These are phyloP conservation scores for Rhinatrema bivittatum DNA, from an alignment of 2,797 vertebrate species.

Conservation along the genomic window DNA sequence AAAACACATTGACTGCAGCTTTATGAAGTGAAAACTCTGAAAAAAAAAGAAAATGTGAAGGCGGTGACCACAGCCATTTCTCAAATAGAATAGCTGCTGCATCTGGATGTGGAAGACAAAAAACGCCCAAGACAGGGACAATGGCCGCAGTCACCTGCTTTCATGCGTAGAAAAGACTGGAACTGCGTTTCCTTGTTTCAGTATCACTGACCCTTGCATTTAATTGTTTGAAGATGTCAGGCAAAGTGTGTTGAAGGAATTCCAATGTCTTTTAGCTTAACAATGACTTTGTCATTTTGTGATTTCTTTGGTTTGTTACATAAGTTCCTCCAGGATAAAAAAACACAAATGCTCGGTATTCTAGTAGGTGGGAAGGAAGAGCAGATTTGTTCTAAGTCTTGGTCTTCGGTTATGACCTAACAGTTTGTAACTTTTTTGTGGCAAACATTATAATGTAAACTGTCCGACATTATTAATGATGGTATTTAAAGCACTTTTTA, in stretches of 20 bases:
- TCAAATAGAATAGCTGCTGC: conserved; percentile 69
- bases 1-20: conserved; percentile 94
- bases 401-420: conserved; percentile 49
- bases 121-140: conserved; percentile 72
- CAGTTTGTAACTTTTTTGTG: too few species aligned
- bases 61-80: conserved; percentile 81
- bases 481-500: too few species aligned
- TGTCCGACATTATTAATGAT: too few species aligned
- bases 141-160: conserved; percentile 78
- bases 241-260: conserved; percentile 75
- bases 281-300: conserved; percentile 55
- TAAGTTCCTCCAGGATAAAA: background rate
- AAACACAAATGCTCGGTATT: conserved; percentile 31
- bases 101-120: conserved; percentile 85
- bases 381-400: conserved; percentile 49
- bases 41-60: conserved; percentile 81
- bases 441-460: too few species aligned
- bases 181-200: conserved; percentile 79
- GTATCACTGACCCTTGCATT: conserved; percentile 82
- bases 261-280: conserved; percentile 34
- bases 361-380: conserved; percentile 49
- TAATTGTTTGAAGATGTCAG: conserved; percentile 77
- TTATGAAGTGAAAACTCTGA: conserved; percentile 91
- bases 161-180: conserved; percentile 65
- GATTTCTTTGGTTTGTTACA: conserved; percentile 26